Conservation (phyloP, 2,797 vertebrate species). For the Synanceia verrucosa region DNA sequence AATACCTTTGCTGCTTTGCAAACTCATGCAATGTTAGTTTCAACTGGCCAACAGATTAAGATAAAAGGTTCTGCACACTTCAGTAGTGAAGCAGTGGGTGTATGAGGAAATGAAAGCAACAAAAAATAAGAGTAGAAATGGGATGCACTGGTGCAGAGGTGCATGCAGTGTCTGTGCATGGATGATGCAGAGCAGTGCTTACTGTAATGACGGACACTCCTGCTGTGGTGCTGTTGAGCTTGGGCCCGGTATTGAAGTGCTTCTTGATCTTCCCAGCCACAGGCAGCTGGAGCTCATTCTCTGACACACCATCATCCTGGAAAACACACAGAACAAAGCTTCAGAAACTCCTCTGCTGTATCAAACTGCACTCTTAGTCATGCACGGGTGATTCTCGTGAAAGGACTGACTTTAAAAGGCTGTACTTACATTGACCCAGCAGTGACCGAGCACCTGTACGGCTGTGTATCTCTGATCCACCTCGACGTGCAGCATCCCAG, state of each 20-base stretch:
- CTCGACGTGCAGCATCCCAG: conserved; percentile 93
- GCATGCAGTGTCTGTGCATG: conserved; percentile 21
- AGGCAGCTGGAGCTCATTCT: conserved; percentile 92
- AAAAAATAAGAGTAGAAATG: neutral
- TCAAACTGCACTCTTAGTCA: neutral
- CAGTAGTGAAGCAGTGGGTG: neutral
- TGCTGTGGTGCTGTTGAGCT: conserved; percentile 89
- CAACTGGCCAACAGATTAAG: neutral
- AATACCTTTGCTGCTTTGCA: conserved; percentile 9
- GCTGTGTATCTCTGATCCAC: conserved; percentile 92
- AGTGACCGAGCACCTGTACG: conserved; percentile 92
- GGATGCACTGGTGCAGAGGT: neutral
- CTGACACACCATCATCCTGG: conserved; percentile 91
- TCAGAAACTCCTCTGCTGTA: neutral
- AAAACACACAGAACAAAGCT: conserved; percentile 18
- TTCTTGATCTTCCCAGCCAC: conserved; percentile 98
- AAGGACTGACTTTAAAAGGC: neutral
- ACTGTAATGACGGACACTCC: conserved; percentile 98
- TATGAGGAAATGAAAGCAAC: neutral
- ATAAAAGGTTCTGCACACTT: neutral
- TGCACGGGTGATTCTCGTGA: neutral
- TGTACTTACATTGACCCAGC: conserved; percentile 95
- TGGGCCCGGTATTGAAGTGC: conserved; percentile 94
- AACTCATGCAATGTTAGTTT: neutral
- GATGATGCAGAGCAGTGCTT: conserved; percentile 71